Base-by-base conservation (phyloP, 1,140 invertebrate genomes). In the Diplogasteroides magnus region DNA sequence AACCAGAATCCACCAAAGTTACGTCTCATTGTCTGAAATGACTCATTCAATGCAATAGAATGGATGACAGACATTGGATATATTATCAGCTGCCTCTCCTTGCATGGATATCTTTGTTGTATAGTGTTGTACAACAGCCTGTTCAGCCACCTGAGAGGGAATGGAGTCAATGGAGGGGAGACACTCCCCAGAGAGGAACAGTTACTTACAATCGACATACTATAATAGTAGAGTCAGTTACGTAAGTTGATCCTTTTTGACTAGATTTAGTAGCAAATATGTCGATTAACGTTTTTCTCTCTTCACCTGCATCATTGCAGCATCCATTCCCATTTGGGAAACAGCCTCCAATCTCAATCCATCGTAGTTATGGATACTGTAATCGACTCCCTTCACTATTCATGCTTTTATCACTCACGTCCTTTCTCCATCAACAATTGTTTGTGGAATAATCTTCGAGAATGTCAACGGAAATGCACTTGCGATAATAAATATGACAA, bases 71-170 rank as follows among this genome's bases (percentile, higher is more conserved):
- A 70, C 68, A 29, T 70, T 31, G 27, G 55, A 29, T 11, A 70
- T 70, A 31, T 59, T 61, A 23, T 64, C 55, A 2, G 64, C 64
- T 19, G 31, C 64, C n/a, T 65, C 64, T 48, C 64, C 64, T 23
- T 3, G 2, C 13, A 6, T 37, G 3, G n/a, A 57, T 57, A 23
- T 32, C 27, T 31, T 64, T 48, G 27, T 56, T 58, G 25, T 64
- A 23, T 57, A 70, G 25, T 70, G 55, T 0, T 70, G 48, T 60
- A 64, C 68, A 32, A 70, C 55, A 1, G 61, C 68, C 15, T 48
- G 28, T 60, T 70, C 68, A 1, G 57, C 55, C 15, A 59, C 28
- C 26, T 56, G 31, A 32, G 64, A n/a, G n/a, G n/a, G n/a, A n/a
- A n/a, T n/a, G n/a, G n/a, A n/a, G n/a, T n/a, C n/a, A n/a, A n/a